Percentiles rank a stretch among this genome's conserved stretches.
Conservation (phyloP, 2,797 vertebrate species). For the Denticeps clupeoides region DNA sequence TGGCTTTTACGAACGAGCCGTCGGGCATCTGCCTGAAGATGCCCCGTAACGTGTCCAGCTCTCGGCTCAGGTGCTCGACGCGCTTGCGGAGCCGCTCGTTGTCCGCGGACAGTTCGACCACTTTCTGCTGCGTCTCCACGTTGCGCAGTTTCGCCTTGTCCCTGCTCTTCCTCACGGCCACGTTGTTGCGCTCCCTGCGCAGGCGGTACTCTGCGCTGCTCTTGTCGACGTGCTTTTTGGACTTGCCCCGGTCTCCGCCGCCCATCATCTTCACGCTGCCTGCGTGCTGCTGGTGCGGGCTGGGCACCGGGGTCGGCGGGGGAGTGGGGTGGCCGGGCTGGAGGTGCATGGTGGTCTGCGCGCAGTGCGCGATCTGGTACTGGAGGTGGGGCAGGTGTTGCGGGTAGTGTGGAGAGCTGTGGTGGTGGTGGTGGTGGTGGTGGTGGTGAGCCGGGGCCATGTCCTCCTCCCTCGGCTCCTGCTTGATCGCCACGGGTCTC, state of each 20-base stretch:
- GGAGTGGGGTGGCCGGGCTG: constrained; percentile 91
- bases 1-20: constrained; percentile 80
- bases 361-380: constrained; percentile 90
- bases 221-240: constrained; percentile 88
- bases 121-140: constrained; percentile 93
- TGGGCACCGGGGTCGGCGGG: constrained; percentile 88
- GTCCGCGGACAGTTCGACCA: constrained; percentile 81
- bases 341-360: constrained; percentile 91
- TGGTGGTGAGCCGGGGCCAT: constrained; percentile 63
- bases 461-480: constrained; percentile 83
- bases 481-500: constrained; percentile 83
- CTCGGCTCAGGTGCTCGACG: constrained; percentile 87
- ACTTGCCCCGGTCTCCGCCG: constrained; percentile 59
- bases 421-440: constrained; percentile 57
- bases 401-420: constrained; percentile 53
- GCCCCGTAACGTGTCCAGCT: constrained; percentile 88
- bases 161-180: constrained; percentile 93
- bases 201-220: constrained; percentile 87
- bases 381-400: constrained; percentile 82
- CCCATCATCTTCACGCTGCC: constrained; percentile 62
- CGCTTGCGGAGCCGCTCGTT: constrained; percentile 89
- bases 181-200: constrained; percentile 92
- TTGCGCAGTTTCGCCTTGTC: constrained; percentile 97
- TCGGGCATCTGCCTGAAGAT: constrained; percentile 94
- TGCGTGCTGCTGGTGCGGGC: constrained; percentile 69